Percentiles rank a stretch among this genome's conserved stretches.
Evolutionary conservation across 2,113 vertebrate species (phyloP).

Genomic region (Hystrix brachyura): DNA sequence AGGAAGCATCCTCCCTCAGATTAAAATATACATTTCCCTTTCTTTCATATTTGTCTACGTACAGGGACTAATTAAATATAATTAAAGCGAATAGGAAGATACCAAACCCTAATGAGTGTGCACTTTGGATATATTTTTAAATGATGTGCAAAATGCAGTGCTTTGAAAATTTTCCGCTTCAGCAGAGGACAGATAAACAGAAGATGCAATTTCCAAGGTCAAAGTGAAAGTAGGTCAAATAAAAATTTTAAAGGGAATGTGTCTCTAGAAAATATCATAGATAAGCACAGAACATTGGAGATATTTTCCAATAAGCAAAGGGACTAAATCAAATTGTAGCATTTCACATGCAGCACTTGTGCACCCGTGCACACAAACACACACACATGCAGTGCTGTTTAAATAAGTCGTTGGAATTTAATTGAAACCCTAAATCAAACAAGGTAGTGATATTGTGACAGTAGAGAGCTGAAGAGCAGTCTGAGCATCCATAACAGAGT

Average conservation of each 20-base stretch:
- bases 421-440: not conserved
- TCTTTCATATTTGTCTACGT: slow-evolving; percentile 56
- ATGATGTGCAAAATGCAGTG: slow-evolving; percentile 33
- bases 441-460: not conserved
- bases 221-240: not conserved
- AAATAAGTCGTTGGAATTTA: not conserved
- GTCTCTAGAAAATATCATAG: not conserved
- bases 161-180: not conserved
- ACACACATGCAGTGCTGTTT: not conserved
- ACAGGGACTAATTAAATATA: slow-evolving; percentile 54
- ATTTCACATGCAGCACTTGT: not conserved
- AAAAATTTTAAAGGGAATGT: not conserved
- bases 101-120: slow-evolving; percentile 37
- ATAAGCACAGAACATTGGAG: not conserved
- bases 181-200: not conserved
- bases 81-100: slow-evolving; percentile 51
- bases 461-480: not conserved
- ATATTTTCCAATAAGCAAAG: not conserved
- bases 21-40: slow-evolving; percentile 66
- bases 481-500: not conserved
- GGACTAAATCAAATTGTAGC: not conserved
- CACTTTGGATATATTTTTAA: slow-evolving; percentile 63
- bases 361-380: not conserved
- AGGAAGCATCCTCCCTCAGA: slow-evolving; percentile 2
- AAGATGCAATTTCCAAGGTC: slow-evolving; percentile 15